Evolutionary conservation across 2,797 vertebrate genomes (phyloP).

Genomic region (Pteropus rufus): DNA sequence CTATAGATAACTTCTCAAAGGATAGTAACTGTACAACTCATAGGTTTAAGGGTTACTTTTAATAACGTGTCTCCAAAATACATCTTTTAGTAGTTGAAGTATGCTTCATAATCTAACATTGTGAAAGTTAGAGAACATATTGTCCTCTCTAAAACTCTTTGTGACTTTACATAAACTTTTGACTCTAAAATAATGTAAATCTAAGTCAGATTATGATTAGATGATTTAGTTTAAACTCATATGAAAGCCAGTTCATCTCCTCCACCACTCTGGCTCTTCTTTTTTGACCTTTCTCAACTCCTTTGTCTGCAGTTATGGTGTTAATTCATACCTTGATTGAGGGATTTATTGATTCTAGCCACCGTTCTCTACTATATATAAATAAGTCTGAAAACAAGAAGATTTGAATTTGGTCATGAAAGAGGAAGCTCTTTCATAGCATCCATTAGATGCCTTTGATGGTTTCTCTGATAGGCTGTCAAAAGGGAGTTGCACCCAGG

Average conservation of each 20-base stretch:
- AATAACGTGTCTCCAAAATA: not conserved
- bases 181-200: constrained; percentile 8
- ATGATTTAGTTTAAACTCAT: constrained; percentile 43
- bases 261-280: not conserved
- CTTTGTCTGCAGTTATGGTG: constrained; percentile 28
- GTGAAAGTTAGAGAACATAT: not conserved
- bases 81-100: not conserved
- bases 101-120: not conserved
- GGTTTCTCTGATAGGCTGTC: constrained; percentile 24
- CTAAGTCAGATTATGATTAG: constrained; percentile 14
- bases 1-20: not conserved
- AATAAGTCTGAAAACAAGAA: constrained; percentile 35
- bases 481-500: not conserved
- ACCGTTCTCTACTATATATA: constrained; percentile 29
- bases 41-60: not conserved
- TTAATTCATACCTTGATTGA: constrained; percentile 64
- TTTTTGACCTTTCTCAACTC: constrained; percentile 42
- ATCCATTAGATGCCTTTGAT: constrained; percentile 37
- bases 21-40: not conserved
- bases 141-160: not conserved
- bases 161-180: not conserved
- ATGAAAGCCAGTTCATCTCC: constrained; percentile 41
- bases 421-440: not conserved
- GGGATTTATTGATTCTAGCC: constrained; percentile 55
- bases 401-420: constrained; percentile 58